Evolutionary conservation across 2,797 vertebrate species (phyloP), one percentile per base, ranked within the genome.

Genomic region (Lacerta agilis): DNA sequence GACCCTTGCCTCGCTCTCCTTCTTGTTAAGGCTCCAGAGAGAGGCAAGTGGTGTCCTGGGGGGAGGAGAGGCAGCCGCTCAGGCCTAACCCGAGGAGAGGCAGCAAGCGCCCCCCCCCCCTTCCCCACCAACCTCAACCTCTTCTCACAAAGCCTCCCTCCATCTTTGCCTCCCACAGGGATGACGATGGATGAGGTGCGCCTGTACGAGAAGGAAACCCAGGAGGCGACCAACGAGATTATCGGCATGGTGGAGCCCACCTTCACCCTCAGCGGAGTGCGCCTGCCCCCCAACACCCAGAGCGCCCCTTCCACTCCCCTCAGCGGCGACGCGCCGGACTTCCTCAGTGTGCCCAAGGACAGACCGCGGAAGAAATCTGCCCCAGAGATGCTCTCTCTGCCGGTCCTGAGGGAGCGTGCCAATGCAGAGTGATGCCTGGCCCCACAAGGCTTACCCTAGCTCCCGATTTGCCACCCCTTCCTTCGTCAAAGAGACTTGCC

Each of bases 181-280:
- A 98, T 98, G 98, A 98, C 97, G 5, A 98, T 98, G 97, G 97
- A 97, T 83, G 97, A 98, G 87, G 98, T 98, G 85, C 96, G 98
- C 36, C 97, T 97, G 93, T 98, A 97, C 0, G 98, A 98, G 94
- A 97, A 95, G 20, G 96, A 97, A 93, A 98, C 98, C 0, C 98
- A 98, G 92, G 97, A 98, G 91, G 98, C 98, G 94, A 98, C 98
- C 94, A 98, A 98, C 85, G 96, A 98, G 92, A 98, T 98, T 93
- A 97, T 98, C 3, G 98, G 98, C 66, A 82, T 89, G 77, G 92
- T 96, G 85, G 87, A 93, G 7, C 96, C 96, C 72, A 76, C 94
- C 90, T 95, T 97, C 87, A 94, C 96, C 2, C 93, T 97, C 88
- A 94, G 94, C 9, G 88, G 95, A n/a, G 95, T 93, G 85, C 88